Conservation (phyloP, 2,888 invertebrate species). For the Xanthorhoe spadicearia region DNA sequence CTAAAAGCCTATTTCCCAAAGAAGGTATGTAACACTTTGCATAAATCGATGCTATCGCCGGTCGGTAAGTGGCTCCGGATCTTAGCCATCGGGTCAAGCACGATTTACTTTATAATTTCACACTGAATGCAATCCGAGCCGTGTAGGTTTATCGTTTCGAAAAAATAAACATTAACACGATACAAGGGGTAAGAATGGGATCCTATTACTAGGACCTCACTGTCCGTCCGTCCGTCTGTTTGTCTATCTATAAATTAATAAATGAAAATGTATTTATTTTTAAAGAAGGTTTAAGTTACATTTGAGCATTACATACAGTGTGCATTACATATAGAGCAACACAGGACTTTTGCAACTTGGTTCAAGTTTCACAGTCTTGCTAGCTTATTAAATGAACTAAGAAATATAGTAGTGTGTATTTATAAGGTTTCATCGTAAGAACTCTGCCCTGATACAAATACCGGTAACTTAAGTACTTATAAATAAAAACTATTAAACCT, state of each 20-base stretch:
- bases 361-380: background rate
- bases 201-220: no score
- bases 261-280: no score
- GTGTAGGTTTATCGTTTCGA: background rate
- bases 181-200: no score
- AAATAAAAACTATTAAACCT: no score
- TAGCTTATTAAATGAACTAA: background rate
- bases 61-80: constrained; percentile 15
- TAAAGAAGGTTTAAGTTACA: no score
- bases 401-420: background rate
- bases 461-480: no score
- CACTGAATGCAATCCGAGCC: background rate
- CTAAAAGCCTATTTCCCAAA: background rate
- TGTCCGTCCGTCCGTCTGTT: no score
- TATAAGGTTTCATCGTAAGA: background rate
- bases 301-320: no score
- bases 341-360: background rate
- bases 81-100: constrained; percentile 20
- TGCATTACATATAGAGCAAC: no score
- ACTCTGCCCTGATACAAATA: no score
- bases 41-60: constrained; percentile 27
- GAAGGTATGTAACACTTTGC: constrained; percentile 17
- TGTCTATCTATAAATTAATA: no score
- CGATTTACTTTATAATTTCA: background rate
- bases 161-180: no score